Evolutionary conservation across 2,113 vertebrate species (phyloP).

Genomic region (Sciurus niger): DNA sequence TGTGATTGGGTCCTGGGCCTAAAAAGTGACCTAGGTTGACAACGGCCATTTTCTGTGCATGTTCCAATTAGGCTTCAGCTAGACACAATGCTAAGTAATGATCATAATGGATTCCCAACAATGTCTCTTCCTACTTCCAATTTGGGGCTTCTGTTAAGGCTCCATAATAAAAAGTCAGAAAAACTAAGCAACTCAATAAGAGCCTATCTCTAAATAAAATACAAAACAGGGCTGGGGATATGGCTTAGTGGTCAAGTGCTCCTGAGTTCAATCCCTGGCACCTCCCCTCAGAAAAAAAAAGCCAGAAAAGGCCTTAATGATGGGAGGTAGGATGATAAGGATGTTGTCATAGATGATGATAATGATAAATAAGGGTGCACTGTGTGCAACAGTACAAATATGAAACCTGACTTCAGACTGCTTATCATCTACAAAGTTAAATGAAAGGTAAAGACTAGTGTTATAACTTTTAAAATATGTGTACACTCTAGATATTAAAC

Average conservation of each 20-base stretch:
- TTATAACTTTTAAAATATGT: background rate
- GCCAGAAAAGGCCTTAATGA: background rate
- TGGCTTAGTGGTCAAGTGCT: too few species aligned
- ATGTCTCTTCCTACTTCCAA: background rate
- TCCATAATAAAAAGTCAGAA: constrained; percentile 16
- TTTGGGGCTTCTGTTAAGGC: background rate
- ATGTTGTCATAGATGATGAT: background rate
- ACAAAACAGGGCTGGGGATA: too few species aligned
- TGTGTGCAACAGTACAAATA: background rate
- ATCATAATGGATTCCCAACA: background rate
- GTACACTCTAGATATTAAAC: background rate
- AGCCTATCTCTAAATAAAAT: too few species aligned
- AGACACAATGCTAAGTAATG: background rate
- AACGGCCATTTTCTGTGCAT: constrained; percentile 1
- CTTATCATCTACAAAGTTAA: background rate
- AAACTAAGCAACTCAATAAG: background rate
- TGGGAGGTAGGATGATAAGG: background rate
- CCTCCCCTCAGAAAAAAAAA: background rate
- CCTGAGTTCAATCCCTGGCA: too few species aligned
- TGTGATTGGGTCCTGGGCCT: background rate
- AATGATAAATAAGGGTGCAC: background rate
- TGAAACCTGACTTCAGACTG: background rate
- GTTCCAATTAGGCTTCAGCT: background rate
- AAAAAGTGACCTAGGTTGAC: constrained; percentile 20
- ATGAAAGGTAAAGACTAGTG: background rate